Evolutionary conservation across 2,113 vertebrate genomes (phyloP).

Genomic region (Nipponia nippon): DNA sequence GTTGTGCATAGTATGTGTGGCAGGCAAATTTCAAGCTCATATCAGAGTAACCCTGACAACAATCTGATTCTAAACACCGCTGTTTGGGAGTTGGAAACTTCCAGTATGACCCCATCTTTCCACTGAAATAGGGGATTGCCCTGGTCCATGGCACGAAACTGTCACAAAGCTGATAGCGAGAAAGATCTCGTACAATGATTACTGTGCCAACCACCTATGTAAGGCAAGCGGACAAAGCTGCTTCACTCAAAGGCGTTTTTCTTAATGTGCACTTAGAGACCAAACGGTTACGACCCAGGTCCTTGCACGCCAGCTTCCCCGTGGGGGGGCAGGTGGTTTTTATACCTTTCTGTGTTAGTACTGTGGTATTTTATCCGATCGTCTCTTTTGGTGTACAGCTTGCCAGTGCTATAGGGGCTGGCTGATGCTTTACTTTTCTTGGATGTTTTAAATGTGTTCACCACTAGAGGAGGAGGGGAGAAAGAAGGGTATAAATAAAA

Average conservation of each 20-base stretch:
- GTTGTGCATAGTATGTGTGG: neutral
- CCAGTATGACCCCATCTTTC: neutral
- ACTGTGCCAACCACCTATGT: neutral
- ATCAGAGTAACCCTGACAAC: neutral
- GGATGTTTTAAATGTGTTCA: neutral
- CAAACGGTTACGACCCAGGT: neutral
- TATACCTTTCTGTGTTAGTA: neutral
- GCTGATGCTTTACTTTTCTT: neutral
- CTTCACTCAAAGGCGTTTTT: neutral
- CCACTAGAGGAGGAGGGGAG: neutral
- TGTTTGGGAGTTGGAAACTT: neutral
- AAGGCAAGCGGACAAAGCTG: neutral
- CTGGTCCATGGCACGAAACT: neutral
- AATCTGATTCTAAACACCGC: neutral
- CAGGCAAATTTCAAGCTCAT: neutral
- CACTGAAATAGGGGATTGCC: neutral
- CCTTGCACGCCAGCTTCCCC: neutral
- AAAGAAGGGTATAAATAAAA: neutral
- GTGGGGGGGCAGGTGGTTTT: neutral
- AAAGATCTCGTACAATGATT: neutral
- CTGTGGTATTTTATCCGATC: neutral
- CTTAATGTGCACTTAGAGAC: neutral
- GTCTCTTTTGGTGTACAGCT: neutral
- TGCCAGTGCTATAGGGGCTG: neutral
- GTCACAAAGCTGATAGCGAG: neutral